phyloP scores from a whole-genome alignment of 2,888 invertebrate species.

The Melinopterus prodromus region DNA sequence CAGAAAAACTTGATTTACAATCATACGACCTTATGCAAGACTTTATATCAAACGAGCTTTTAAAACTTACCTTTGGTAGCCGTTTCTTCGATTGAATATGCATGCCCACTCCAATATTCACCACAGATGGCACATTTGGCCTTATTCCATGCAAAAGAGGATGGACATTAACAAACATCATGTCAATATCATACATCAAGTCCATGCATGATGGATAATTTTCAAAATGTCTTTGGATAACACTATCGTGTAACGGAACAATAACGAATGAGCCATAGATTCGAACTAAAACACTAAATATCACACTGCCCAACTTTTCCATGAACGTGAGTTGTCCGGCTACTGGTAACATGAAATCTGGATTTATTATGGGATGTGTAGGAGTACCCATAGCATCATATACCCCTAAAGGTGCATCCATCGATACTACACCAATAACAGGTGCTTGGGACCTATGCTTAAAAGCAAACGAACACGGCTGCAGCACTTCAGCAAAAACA shows the following conservation, averaged over 20 bases:
- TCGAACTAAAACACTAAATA: conserved; percentile 13
- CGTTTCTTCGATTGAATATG: conserved; percentile 44
- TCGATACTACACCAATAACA: conserved; percentile 64
- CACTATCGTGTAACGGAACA: conserved; percentile 38
- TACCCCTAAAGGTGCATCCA: conserved; percentile 62
- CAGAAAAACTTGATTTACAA: too few relatives aligned
- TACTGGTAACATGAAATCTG: conserved; percentile 62
- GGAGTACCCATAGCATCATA: conserved; percentile 65
- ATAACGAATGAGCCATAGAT: conserved; percentile 25
- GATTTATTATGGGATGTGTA: conserved; percentile 63
- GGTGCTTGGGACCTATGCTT: conserved; percentile 66
- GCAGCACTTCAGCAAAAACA: conserved; percentile 65
- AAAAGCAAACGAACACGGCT: conserved; percentile 62
- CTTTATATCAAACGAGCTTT: neutral
- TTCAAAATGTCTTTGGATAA: conserved; percentile 48
- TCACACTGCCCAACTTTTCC: conserved; percentile 8
- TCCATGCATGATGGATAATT: conserved; percentile 47
- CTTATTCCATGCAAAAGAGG: conserved; percentile 51
- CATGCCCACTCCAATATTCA: conserved; percentile 52
- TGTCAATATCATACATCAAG: conserved; percentile 49
- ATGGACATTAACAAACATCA: conserved; percentile 54
- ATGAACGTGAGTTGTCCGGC: conserved; percentile 55
- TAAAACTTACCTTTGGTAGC: conserved; percentile 48
- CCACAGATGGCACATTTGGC: conserved; percentile 52
- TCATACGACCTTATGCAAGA: too few relatives aligned